Conservation (phyloP, 2,797 vertebrate genomes). For the Oceanodroma leucorhoa region DNA sequence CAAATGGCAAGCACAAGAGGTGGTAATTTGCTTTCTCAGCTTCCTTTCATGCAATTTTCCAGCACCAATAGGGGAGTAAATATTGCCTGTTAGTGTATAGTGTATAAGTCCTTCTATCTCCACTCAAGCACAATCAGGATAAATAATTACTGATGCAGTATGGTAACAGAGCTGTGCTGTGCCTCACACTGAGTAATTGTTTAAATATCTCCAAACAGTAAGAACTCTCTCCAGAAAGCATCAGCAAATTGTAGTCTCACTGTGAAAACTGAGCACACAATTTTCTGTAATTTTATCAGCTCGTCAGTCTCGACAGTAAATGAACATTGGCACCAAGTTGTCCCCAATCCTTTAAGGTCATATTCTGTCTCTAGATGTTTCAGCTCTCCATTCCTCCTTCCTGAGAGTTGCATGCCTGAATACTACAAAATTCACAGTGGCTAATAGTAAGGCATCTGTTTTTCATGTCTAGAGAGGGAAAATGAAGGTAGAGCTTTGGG, state of each 20-base stretch:
- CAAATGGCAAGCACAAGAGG: background rate
- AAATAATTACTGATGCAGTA: background rate
- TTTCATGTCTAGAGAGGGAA: background rate
- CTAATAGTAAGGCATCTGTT: background rate
- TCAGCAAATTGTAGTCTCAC: conserved; percentile 1
- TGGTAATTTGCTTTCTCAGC: background rate
- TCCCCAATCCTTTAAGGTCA: background rate
- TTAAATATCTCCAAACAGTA: conserved; percentile 30
- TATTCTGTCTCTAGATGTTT: background rate
- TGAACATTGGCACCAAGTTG: background rate
- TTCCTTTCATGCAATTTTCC: background rate
- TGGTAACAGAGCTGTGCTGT: background rate
- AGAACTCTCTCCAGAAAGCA: background rate
- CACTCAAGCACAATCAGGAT: background rate
- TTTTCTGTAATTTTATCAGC: conserved; percentile 3
- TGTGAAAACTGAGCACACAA: background rate
- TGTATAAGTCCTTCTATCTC: background rate
- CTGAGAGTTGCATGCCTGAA: background rate
- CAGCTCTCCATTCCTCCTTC: background rate
- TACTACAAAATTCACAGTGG: background rate
- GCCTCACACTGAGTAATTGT: background rate
- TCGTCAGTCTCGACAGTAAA: background rate
- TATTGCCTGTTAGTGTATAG: background rate
- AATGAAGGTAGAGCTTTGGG: background rate
- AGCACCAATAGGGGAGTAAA: background rate